Evolutionary conservation across 2,113 vertebrate genomes (phyloP), one percentile per base, ranked within the genome.

Genomic region (Tor tambroides): DNA sequence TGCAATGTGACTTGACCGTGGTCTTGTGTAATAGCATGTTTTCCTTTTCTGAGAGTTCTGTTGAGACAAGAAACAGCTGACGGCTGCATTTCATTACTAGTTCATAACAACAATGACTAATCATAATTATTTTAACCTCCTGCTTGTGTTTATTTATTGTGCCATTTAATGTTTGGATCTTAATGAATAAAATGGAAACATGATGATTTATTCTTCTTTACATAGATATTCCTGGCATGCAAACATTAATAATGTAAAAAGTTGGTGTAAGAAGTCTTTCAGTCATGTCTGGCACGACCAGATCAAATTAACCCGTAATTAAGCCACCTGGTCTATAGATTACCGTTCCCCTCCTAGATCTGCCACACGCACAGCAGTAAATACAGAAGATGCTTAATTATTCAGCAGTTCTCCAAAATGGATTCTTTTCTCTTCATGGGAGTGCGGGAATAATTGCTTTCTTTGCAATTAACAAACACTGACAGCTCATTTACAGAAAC

Each of bases 61-160:
- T 69, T 49, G 61, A 84, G 65, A 41, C 17, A 69, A 80, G 12
- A 21, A 32, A 67, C 41, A 21, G 86, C 65, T 19, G 51, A 85
- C 38, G 65, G 59, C 80, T 80, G 32, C 28, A 35, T 86, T 74
- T 88, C 43, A 86, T 77, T 81, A 81, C 77, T 59, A 78, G 54
- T 71, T 86, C 56, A 79, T 76, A 84, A 84, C 75, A 88, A 59
- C 89, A 54, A 63, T 85, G 79, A 81, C 79, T 86, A 84, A 86
- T 84, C 82, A 26, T 86, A 63, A 80, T 72, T 35, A 79, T 84
- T 69, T 49, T n/a, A 46, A 49, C 43, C 56, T 80, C 43, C 32
- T 74, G 5, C 51, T 54, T 54, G 46, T 61, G 35, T 87, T 77
- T 54, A 80, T 54, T 35, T 56, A 65, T 23, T 51, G 43, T 51